These are phyloP conservation scores for Amia ocellicauda DNA, from an alignment of 2,113 vertebrate species.

Conservation along the genomic window DNA sequence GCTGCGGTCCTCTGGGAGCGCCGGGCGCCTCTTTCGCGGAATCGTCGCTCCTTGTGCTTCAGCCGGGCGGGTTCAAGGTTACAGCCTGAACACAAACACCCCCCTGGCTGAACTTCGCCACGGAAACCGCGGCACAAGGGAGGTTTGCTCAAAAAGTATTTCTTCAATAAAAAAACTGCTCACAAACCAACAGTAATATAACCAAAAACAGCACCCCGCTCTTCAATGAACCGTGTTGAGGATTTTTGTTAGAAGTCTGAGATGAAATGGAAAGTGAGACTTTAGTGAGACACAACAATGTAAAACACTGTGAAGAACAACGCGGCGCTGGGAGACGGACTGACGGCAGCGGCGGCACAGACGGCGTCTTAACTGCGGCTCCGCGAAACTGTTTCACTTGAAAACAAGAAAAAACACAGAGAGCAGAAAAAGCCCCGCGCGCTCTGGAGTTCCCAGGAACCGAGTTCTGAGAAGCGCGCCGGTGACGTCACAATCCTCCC, in stretches of 20 bases:
- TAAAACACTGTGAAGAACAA: background rate
- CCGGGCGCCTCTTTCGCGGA: too few relatives aligned
- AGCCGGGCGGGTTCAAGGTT: constrained; percentile 4
- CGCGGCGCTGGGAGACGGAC: constrained; percentile 12
- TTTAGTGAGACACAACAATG: constrained; percentile 1
- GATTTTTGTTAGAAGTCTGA: too few relatives aligned
- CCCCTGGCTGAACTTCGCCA: background rate
- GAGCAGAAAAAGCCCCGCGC: constrained; percentile 46
- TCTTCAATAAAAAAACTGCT: too few relatives aligned
- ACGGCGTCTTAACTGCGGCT: constrained; percentile 44
- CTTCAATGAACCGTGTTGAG: too few relatives aligned
- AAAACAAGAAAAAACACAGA: too few relatives aligned
- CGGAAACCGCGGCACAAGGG: background rate
- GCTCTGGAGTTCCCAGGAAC: constrained; percentile 69
- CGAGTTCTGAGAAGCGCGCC: constrained; percentile 68
- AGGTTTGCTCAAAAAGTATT: too few relatives aligned
- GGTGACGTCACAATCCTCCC: constrained; percentile 69
- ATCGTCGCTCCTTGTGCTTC: constrained; percentile 5
- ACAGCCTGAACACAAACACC: background rate
- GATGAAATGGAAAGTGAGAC: too few relatives aligned
- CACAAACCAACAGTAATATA: background rate
- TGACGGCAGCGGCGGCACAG: constrained; percentile 21
- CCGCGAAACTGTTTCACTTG: constrained; percentile 35
- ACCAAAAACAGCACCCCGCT: background rate
- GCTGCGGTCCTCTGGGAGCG: too few relatives aligned